Evolutionary conservation across 2,888 invertebrate species (phyloP).

Genomic region (Belgica antarctica): DNA sequence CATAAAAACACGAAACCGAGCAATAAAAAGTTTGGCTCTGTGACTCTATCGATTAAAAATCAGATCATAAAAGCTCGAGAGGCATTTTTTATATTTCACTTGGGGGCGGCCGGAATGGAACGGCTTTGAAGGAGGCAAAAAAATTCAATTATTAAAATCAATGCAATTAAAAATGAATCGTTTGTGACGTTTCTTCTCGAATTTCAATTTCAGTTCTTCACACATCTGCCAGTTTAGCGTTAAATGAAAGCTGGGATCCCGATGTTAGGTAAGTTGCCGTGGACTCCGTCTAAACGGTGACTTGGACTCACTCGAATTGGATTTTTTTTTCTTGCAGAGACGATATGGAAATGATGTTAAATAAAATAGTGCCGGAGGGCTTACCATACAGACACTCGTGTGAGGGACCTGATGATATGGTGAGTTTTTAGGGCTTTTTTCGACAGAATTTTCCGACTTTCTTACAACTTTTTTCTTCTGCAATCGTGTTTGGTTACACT

Average conservation of each 20-base stretch:
- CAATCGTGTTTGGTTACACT: no score
- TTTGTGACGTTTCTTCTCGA: background rate
- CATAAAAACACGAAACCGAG: background rate
- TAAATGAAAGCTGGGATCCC: slow-evolving; percentile 98
- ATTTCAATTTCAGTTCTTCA: slow-evolving; percentile 79
- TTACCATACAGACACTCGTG: slow-evolving; percentile 94
- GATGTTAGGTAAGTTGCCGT: slow-evolving; percentile 69
- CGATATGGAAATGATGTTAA: slow-evolving; percentile 99
- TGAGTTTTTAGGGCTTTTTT: slow-evolving; percentile 54
- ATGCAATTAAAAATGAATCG: background rate
- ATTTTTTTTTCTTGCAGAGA: slow-evolving; percentile 62
- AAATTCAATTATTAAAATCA: slow-evolving; percentile 15
- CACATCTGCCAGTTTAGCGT: slow-evolving; percentile 94
- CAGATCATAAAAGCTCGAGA: no score
- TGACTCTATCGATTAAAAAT: slow-evolving; percentile 5
- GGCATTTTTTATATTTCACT: background rate
- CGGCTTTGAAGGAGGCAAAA: background rate
- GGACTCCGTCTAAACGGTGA: background rate
- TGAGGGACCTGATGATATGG: slow-evolving; percentile 99
- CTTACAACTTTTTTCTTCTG: background rate
- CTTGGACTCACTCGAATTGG: background rate
- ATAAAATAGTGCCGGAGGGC: slow-evolving; percentile 97
- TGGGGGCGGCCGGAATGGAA: background rate
- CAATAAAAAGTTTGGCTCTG: background rate
- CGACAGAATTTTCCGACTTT: no score